Conservation (phyloP, 1,140 invertebrate genomes). For the Bombus waltoni region DNA sequence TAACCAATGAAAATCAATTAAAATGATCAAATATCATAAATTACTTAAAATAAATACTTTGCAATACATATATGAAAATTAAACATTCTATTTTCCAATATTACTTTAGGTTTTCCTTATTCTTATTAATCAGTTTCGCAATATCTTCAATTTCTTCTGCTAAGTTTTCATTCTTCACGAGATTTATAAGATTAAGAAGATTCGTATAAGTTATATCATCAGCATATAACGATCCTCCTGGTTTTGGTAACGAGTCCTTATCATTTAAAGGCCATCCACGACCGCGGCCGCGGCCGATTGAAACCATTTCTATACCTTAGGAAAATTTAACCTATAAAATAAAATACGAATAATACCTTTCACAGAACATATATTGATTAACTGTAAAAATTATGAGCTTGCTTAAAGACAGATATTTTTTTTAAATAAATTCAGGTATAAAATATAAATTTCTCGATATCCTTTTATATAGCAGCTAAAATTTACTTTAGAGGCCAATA, state of each 20-base stretch:
- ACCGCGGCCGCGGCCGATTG: slow-evolving; percentile 41
- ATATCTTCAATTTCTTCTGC: slow-evolving; percentile 8
- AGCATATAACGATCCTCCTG: not conserved
- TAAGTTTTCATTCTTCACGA: not conserved
- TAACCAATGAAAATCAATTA: slow-evolving; percentile 4
- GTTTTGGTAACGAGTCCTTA: slow-evolving; percentile 10
- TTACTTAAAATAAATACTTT: not conserved
- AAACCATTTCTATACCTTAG: slow-evolving; percentile 11
- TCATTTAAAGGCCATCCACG: slow-evolving; percentile 45
- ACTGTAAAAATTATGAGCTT: not conserved
- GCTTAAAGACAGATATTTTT: not conserved
- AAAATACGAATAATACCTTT: not conserved
- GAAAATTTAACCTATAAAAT: slow-evolving; percentile 8
- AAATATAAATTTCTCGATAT: not conserved
- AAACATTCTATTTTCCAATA: not conserved
- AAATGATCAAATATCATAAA: not conserved
- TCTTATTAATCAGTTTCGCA: not conserved
- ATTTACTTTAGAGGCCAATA: no score
- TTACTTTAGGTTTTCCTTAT: slow-evolving; percentile 23
- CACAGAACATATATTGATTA: not conserved
- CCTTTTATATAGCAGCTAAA: not conserved
- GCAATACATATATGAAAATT: not conserved
- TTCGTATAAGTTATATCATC: not conserved
- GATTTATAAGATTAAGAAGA: slow-evolving; percentile 9
- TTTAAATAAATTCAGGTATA: not conserved